Evolutionary conservation across 2,888 invertebrate species (phyloP), one percentile per base, ranked within the genome.

Genomic region (Erpobdella octoculata): DNA sequence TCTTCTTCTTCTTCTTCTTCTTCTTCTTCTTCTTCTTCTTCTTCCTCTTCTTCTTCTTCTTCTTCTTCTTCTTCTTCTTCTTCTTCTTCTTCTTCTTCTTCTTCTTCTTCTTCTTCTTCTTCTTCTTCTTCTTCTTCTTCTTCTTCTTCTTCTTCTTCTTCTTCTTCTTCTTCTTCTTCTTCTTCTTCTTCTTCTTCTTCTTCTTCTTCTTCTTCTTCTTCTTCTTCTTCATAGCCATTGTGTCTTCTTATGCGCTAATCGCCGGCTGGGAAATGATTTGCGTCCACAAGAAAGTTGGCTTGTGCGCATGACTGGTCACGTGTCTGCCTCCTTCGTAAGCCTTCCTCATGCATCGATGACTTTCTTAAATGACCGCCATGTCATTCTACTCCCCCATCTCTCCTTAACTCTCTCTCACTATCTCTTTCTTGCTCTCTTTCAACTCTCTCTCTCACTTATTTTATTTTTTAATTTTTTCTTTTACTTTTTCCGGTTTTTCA

Each of bases 91-190:
- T 41, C 46, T 41, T 41, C 46, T 41, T 41, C 46, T 41, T 41
- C 46, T 41, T 41, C 46, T 41, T 41, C 46, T 41, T 41, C 46
- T 41, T n/a, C 46, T 41, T 41, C 46, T 41, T 41, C 46, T n/a
- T n/a, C n/a, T n/a, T n/a, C n/a, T n/a, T n/a, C n/a, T 78, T 6
- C 69, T 59, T 59, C 61, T 59, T 59, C 28, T 59, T 41, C n/a
- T n/a, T 59, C 12, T 59, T 59, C 21, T 59, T 15, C n/a, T 59
- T 59, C 61, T 59, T 21, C 28, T 59, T 18, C 61, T 15, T 59
- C 21, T 59, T 25, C 61, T 59, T 59, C 28, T 12, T 25, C 61
- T 21, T 59, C 61, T 59, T 21, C 61, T 21, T 59, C 62, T 31
- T 4, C 36, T 18, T 25, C 33, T 41, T 41, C 46, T 41, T 41